Conservation (phyloP, 2,797 vertebrate genomes). For the Bucorvus abyssinicus region DNA sequence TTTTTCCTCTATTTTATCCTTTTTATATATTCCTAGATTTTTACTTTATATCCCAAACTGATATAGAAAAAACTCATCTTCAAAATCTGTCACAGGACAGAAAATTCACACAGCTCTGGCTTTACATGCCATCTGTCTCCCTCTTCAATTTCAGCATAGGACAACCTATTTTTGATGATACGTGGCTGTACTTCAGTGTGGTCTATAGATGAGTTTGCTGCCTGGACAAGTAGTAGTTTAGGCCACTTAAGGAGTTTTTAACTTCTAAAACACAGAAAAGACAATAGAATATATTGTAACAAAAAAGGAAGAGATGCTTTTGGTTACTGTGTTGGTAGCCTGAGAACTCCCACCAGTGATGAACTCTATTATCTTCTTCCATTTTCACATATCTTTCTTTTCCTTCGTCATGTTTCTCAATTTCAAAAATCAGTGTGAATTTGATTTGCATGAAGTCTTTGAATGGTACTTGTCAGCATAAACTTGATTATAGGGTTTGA, state of each 20-base stretch:
- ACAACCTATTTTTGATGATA: conserved; percentile 10
- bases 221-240: neutral
- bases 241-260: neutral
- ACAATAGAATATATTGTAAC: neutral
- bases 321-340: neutral
- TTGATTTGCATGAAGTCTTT: neutral
- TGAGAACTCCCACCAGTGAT: neutral
- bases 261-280: neutral
- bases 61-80: neutral
- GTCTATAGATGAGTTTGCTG: neutral
- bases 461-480: neutral
- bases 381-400: neutral
- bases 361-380: neutral
- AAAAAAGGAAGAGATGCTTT: neutral
- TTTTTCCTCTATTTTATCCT: neutral
- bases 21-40: neutral
- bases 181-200: neutral
- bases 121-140: conserved; percentile 33
- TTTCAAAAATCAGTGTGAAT: neutral
- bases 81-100: conserved; percentile 16
- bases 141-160: neutral
- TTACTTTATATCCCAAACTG: neutral
- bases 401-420: neutral
- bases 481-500: neutral
- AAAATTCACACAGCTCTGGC: conserved; percentile 11